These are phyloP conservation scores for Neostethus bicornis DNA, from an alignment of 2,797 vertebrate genomes.

Conservation along the genomic window DNA sequence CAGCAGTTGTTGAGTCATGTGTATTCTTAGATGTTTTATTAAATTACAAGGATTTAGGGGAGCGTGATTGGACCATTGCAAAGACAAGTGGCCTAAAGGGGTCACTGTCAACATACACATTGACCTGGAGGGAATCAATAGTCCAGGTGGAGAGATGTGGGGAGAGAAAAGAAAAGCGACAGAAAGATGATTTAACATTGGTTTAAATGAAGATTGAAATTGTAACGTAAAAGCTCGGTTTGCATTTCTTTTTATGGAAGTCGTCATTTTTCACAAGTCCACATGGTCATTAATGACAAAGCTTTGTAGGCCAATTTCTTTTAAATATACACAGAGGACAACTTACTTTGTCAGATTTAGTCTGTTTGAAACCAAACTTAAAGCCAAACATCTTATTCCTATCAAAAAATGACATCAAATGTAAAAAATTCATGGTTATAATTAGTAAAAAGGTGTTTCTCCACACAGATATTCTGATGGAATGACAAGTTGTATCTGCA, in stretches of 20 bases:
- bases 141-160: conserved; percentile 9
- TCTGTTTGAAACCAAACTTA: background rate
- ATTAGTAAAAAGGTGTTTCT: background rate
- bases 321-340: conserved; percentile 13
- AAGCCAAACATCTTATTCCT: background rate
- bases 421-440: background rate
- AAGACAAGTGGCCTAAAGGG: conserved; percentile 68
- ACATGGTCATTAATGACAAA: conserved; percentile 14
- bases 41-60: conserved; percentile 30
- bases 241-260: background rate
- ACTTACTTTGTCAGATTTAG: conserved; percentile 1
- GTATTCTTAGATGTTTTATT: conserved; percentile 11
- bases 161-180: conserved; percentile 12
- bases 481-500: background rate
- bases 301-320: conserved; percentile 11
- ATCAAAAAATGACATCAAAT: too few relatives aligned
- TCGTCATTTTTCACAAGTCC: background rate
- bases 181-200: background rate
- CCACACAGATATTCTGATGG: too few relatives aligned
- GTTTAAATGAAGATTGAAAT: background rate
- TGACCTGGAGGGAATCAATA: conserved; percentile 58
- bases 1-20: conserved; percentile 4
- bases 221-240: conserved; percentile 1
- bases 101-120: conserved; percentile 75
- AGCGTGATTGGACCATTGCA: conserved; percentile 32